Conservation (phyloP, 1,140 invertebrate genomes). For the Mesaphorura yosii region DNA sequence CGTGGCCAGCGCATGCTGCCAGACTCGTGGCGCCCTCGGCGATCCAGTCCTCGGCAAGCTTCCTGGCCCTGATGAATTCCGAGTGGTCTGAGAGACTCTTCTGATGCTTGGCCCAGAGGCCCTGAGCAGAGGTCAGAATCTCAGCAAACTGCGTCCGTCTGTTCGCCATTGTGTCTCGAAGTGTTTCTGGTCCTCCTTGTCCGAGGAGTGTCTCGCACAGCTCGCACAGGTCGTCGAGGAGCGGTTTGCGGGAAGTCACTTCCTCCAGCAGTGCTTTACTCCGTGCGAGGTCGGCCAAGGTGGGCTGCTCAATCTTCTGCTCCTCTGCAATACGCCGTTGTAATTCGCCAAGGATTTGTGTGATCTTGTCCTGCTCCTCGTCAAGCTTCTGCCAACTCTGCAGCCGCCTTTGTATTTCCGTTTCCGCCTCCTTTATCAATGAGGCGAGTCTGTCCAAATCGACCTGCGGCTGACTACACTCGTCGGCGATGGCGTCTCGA, state of each 20-base stretch:
- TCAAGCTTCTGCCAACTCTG: too few species aligned
- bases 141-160: constrained; percentile 67
- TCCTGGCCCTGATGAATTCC: constrained; percentile 72
- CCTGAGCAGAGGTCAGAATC: constrained; percentile 48
- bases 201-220: constrained; percentile 76
- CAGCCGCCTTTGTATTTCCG: too few species aligned
- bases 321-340: too few species aligned
- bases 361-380: too few species aligned
- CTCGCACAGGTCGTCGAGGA: constrained; percentile 71
- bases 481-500: too few species aligned
- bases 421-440: too few species aligned
- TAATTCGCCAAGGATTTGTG: too few species aligned
- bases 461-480: too few species aligned
- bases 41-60: constrained; percentile 69
- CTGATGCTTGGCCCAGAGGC: constrained; percentile 63
- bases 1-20: constrained; percentile 66
- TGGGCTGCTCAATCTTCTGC: too few species aligned
- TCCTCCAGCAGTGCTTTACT: constrained; percentile 53
- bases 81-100: constrained; percentile 80
- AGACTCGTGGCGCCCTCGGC: constrained; percentile 61
- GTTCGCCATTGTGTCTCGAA: constrained; percentile 72
- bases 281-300: constrained; percentile 6
- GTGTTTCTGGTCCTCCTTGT: constrained; percentile 63
- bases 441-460: too few species aligned
- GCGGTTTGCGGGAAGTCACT: constrained; percentile 59